Base-by-base conservation (phyloP, 2,113 vertebrate genomes). In the Camelus dromedarius region DNA sequence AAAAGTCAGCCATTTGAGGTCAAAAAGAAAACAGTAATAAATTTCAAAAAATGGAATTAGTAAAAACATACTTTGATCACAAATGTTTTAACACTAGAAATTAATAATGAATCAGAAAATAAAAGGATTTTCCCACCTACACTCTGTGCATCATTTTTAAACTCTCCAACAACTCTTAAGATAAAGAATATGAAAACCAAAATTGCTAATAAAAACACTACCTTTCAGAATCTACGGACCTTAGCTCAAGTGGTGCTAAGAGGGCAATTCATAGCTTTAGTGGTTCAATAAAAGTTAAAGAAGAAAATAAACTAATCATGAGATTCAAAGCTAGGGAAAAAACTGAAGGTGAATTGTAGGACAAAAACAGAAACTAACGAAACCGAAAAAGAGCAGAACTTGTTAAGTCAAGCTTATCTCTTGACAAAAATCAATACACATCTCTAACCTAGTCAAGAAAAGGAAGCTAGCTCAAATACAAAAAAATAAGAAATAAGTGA, bases 21-120 rank as follows among this genome's bases (percentile, higher is more conserved):
- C 10, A 66, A 58, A 82, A 86, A 46, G 6, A 50, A 89, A 60
- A 32, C 28, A 75, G 52, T 58, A 66, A 75, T 73, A 82, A 54
- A 73, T 62, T 42, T 35, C 30, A 58, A 62, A 38, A 70, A 56
- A 66, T 16, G 14, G 50, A 24, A 83, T 11, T 20, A 46, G 35
- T 50, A 67, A 69, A 38, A 91, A 30, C 16, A 42, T 42, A 70
- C 35, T 67, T 30, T 32, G 4, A 52, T 70, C 32, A 82, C 38
- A 20, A 76, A 60, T 67, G 60, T 81, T 88, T 16, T 16, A 76
- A 89, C 30, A 54, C 35, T 46, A n/a, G 14, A 94, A 93, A 82
- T 82, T 81, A 92, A 81, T 81, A 92, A 72, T 94, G 38, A 70
- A 48, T 64, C 46, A 64, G 32, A 88, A 93, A 87, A 54, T 80